Conservation (phyloP, 2,113 vertebrate species). For the Entomyzon cyanotis region DNA sequence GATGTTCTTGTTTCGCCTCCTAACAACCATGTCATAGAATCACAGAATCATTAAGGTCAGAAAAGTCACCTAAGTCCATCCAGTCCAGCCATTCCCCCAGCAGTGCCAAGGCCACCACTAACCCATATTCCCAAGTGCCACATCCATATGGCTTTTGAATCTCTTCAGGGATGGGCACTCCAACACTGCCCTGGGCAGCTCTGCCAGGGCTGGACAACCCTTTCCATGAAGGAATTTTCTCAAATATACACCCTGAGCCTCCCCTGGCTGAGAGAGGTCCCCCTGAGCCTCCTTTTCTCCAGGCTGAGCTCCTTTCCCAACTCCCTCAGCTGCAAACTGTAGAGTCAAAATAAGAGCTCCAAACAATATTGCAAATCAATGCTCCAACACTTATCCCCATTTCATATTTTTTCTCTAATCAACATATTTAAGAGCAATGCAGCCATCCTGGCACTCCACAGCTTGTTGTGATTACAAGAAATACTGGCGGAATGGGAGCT, state of each 20-base stretch:
- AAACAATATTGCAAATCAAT: constrained; percentile 29
- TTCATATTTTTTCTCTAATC: constrained; percentile 21
- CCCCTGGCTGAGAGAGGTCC: neutral
- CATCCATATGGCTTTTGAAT: accelerated
- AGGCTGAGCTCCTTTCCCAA: neutral
- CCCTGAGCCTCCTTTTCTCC: neutral
- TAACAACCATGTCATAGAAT: accelerated
- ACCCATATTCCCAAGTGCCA: accelerated
- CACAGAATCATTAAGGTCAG: neutral
- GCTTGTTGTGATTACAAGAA: constrained; percentile 75
- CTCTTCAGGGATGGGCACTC: accelerated
- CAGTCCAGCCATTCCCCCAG: neutral
- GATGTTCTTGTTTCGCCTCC: neutral
- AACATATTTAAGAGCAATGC: constrained; percentile 34
- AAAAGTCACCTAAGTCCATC: neutral
- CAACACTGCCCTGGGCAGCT: accelerated
- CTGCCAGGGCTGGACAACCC: accelerated
- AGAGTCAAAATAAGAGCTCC: neutral
- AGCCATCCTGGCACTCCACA: constrained; percentile 17
- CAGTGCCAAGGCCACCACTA: neutral
- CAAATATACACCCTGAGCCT: accelerated
- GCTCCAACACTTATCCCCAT: neutral
- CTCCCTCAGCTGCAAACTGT: neutral
- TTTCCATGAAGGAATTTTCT: accelerated
- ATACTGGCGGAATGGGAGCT: constrained; percentile 73